A percentile compares a stretch with the other conserved stretches of the same genome.
phyloP scores from a whole-genome alignment of 2,113 vertebrate genomes.

The Catharus bicknelli region DNA sequence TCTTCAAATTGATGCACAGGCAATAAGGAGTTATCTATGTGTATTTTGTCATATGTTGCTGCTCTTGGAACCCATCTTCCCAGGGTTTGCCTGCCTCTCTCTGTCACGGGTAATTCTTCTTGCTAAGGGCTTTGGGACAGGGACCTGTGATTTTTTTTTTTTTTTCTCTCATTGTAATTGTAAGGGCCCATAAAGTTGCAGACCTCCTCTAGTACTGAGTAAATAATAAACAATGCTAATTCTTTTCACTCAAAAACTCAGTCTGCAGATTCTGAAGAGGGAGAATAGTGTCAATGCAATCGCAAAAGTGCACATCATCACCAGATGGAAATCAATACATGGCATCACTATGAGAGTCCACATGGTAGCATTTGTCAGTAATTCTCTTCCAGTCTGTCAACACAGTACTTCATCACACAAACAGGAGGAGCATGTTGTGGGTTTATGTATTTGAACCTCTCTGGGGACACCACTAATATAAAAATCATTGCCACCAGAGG shows the following conservation, averaged over 20 bases:
- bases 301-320: conserved; percentile 46
- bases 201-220: neutral
- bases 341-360: conserved; percentile 36
- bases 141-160: neutral
- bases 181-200: neutral
- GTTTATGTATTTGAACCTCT: conserved; percentile 51
- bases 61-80: neutral
- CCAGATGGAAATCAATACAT: conserved; percentile 56
- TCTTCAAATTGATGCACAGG: neutral
- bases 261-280: conserved; percentile 28
- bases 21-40: neutral
- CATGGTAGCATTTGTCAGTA: conserved; percentile 62
- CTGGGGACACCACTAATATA: conserved; percentile 48
- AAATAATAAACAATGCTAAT: conserved; percentile 19
- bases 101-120: neutral
- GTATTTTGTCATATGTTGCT: neutral
- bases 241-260: conserved; percentile 36
- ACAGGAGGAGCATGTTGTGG: conserved; percentile 41
- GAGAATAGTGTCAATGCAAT: conserved; percentile 37
- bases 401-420: conserved; percentile 32
- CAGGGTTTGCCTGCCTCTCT: neutral
- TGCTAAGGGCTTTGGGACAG: neutral
- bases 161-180: neutral
- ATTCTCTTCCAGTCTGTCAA: conserved; percentile 58
- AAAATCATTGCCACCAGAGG: conserved; percentile 39